Base-by-base conservation (phyloP, 2,888 invertebrate genomes). In the Nemapogon koenigi region DNA sequence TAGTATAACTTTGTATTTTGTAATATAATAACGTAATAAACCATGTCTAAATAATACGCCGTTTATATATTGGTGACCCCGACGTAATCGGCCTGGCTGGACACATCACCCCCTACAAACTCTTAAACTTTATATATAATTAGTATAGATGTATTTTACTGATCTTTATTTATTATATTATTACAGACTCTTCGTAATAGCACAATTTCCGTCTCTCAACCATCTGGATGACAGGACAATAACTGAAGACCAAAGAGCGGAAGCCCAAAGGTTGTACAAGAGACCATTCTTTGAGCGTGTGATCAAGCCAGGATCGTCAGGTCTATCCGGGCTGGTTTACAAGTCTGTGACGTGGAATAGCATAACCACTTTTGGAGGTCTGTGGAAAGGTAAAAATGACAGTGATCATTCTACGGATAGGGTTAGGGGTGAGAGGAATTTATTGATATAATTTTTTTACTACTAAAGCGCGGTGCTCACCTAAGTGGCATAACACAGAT, bases 211-310 rank as follows among this genome's bases (percentile, higher is more conserved):
- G 2, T 79, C 81, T 0, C 67, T 91, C 39, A 62, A 82, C 17
- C 86, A 89, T 50, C 64, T 91, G 49, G 91, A 91, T 55, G 90
- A 90, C 53, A 71, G 84, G 38, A 63, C 70, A 27, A 84, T 91
- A n/a, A 87, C 86, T 0, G 62, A 69, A 1, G 84, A 87, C 50
- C 88, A 91, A 55, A 62, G 79, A 15, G 50, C 65, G 2, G 87
- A 89, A 56, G 83, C 89, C 0, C 72, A 72, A 32, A 68, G 85
- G 32, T 59, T 88, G 4, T 88, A 84, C 64, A 82, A 80, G 47
- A 62, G 82, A 43, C 85, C 87, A 0, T 55, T 87, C 14, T 55
- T 85, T 22, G 84, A 86, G 44, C 64, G 81, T 11, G 49, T 80
- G 4, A 49, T 62, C 2, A 59, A 48, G 11, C 63, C 70, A 0